Percentiles rank a stretch among this genome's conserved stretches.
These are phyloP conservation scores for Drosophila gunungcola DNA, from an alignment of 1,140 invertebrate species.

Conservation along the genomic window DNA sequence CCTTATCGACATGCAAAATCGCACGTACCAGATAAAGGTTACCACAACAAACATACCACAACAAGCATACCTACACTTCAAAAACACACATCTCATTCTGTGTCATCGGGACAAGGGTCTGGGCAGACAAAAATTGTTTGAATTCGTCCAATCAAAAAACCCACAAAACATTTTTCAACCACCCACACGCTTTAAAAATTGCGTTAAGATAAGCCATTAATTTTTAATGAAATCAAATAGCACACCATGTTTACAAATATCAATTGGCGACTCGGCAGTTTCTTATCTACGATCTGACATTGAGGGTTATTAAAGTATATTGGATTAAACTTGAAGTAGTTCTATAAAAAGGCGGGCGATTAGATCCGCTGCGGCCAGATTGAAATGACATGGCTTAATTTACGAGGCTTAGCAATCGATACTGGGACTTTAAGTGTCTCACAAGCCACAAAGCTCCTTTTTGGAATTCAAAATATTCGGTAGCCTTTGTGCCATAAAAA, in stretches of 20 bases:
- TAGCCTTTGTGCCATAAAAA: conserved; percentile 91
- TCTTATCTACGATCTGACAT: conserved; percentile 13
- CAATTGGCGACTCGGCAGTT: conserved; percentile 3
- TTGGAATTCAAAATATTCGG: conserved; percentile 55
- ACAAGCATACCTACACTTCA: conserved; percentile 16
- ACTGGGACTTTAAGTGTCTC: conserved; percentile 24
- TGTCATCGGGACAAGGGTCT: not conserved
- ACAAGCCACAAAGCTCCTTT: conserved; percentile 47
- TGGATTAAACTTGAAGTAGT: conserved; percentile 8
- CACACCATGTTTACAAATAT: conserved; percentile 28
- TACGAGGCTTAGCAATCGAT: conserved; percentile 13
- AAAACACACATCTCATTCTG: not conserved
- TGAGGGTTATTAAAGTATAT: conserved; percentile 7
- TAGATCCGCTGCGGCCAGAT: not conserved
- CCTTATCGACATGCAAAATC: conserved; percentile 55
- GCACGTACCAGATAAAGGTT: conserved; percentile 48
- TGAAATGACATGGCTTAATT: conserved; percentile 17
- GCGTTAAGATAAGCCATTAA: not conserved
- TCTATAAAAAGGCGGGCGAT: not conserved
- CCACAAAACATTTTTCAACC: not conserved
- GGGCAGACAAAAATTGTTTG: conserved; percentile 5
- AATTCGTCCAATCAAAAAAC: not conserved
- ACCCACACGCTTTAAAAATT: conserved; percentile 3
- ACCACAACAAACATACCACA: conserved; percentile 26
- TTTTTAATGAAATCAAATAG: conserved; percentile 4